phyloP scores from a whole-genome alignment of 2,888 invertebrate genomes.

The Octodonta nipae region DNA sequence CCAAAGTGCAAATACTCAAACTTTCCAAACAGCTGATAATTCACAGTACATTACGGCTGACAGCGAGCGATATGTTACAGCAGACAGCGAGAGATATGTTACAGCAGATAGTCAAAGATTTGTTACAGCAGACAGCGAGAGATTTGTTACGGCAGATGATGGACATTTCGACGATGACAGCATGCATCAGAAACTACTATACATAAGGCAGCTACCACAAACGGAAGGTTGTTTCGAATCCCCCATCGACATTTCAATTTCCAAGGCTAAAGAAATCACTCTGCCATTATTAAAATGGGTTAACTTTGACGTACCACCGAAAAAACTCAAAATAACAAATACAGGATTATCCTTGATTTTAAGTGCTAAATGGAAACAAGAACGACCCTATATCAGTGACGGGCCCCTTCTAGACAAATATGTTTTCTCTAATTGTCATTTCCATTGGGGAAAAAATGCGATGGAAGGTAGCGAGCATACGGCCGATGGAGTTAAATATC shows the following conservation, averaged over 20 bases:
- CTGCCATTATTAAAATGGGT: slow-evolving; percentile 44
- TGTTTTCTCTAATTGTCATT: slow-evolving; percentile 52
- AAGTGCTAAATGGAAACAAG: slow-evolving; percentile 49
- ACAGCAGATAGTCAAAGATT: too few relatives aligned
- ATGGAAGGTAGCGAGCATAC: slow-evolving; percentile 54
- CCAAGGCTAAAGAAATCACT: slow-evolving; percentile 25
- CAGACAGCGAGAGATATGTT: too few relatives aligned
- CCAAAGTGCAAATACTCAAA: too few relatives aligned
- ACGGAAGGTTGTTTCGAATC: slow-evolving; percentile 30
- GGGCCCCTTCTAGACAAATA: slow-evolving; percentile 49
- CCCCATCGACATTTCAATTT: slow-evolving; percentile 37
- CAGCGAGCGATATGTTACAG: too few relatives aligned
- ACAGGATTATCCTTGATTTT: slow-evolving; percentile 48
- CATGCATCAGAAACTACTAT: slow-evolving; percentile 7
- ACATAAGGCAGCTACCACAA: slow-evolving; percentile 22
- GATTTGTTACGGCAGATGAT: too few relatives aligned
- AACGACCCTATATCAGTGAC: slow-evolving; percentile 44
- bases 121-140: too few relatives aligned
- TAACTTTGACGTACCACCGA: slow-evolving; percentile 45
- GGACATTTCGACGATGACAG: background rate
- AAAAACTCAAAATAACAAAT: slow-evolving; percentile 51
- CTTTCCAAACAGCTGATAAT: too few relatives aligned
- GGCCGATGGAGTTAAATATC: slow-evolving; percentile 41
- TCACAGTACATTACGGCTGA: too few relatives aligned
- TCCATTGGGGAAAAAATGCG: slow-evolving; percentile 53